Base-by-base conservation (phyloP, 2,797 vertebrate species). In the Tachyglossus aculeatus region DNA sequence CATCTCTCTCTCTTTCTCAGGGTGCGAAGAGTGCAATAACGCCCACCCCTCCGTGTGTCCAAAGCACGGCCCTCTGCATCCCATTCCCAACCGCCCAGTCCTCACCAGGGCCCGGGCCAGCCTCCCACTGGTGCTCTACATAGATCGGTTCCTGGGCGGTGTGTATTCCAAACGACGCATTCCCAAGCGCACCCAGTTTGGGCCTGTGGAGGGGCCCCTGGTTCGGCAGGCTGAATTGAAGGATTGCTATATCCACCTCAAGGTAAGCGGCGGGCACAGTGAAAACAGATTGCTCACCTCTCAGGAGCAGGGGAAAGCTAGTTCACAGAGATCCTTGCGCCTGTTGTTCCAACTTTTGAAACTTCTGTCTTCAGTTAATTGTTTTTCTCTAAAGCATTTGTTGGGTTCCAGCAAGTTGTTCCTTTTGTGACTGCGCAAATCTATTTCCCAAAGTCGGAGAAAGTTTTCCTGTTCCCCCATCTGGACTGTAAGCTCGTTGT, bases 1-100 rank as follows among this genome's bases (percentile, higher is more conserved):
- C n/a, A n/a, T n/a, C n/a, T n/a, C n/a, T 82, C 50, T 74, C 41
- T 88, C 48, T 78, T 13, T 80, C 84, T 38, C 81, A 99, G 98
- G 98, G 98, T 99, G 98, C 68, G 98, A 99, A 82, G 98, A 99
- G 82, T 99, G 98, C 70, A 99, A 96, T 36, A 94, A 89, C 0
- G 91, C 96, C 0, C 97, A 98, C 86, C 88, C 96, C 14, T 95
- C 96, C 0, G 95, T 95, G 63, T 99, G 98, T 81, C 88, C 94
- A 0, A 96, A 97, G 59, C 98, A 99, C 0, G 98, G 98, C 2
- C 91, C 97, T 5, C 80, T 99, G 71, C 97, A 98, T 64, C 96
- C 97, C 1, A 96, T 99, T 85, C 95, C 96, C 32, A 99, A 96
- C 88, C 91, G 97, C 12, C 97, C 96, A 0, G 97, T 98, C 60